Conservation (phyloP, 2,888 invertebrate species). For the Taphrorychus bicolor region DNA sequence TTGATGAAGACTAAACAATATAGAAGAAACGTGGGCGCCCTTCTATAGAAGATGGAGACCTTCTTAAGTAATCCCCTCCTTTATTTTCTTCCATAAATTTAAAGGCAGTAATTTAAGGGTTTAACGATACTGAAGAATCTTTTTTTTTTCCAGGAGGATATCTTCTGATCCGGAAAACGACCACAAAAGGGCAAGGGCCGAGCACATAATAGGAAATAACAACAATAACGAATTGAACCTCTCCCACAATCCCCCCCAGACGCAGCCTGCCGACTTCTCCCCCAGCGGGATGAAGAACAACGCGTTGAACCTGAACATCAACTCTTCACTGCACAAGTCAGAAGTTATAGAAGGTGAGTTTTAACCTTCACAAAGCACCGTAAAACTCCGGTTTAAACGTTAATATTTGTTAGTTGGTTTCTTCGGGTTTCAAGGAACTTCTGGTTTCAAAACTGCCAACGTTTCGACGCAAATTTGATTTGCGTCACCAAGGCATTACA, state of each 20-base stretch:
- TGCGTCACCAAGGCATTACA: no score
- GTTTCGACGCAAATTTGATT: no score
- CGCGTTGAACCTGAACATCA: conserved; percentile 53
- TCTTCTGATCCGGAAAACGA: conserved; percentile 72
- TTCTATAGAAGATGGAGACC: no score
- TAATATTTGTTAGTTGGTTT: no score
- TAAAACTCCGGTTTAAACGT: no score
- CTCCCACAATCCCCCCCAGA: conserved; percentile 58
- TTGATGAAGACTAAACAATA: no score
- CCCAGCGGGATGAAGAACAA: conserved; percentile 68
- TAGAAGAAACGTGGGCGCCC: no score
- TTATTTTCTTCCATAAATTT: no score
- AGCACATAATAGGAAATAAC: conserved; percentile 57
- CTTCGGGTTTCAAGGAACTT: no score
- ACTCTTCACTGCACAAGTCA: conserved; percentile 48
- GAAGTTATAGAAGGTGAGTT: conserved; percentile 55
- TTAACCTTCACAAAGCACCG: no score
- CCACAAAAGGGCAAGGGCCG: conserved; percentile 63
- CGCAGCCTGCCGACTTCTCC: conserved; percentile 66
- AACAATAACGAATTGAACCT: conserved; percentile 53
- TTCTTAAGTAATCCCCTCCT: no score
- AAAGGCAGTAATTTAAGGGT: neutral
- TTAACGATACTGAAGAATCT: conserved; percentile 4
- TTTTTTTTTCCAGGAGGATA: conserved; percentile 64
- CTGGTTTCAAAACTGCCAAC: no score